Evolutionary conservation across 1,140 invertebrate genomes (phyloP).

Genomic region (Galleria mellonella): DNA sequence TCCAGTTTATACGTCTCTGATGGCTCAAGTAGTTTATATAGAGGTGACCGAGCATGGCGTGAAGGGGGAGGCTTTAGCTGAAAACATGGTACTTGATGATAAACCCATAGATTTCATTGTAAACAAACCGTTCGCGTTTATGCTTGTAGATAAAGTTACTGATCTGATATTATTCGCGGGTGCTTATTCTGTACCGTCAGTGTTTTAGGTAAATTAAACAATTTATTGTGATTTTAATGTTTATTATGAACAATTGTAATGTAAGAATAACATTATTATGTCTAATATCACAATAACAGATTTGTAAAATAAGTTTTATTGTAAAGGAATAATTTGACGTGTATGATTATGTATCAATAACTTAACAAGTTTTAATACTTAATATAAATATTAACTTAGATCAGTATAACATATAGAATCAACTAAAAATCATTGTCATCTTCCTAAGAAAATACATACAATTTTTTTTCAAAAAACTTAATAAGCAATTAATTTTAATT

Average conservation of each 20-base stretch:
- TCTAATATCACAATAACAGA: conserved; percentile 54
- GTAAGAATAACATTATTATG: conserved; percentile 26
- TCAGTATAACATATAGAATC: too few relatives aligned
- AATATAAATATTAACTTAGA: too few relatives aligned
- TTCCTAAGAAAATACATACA: too few relatives aligned
- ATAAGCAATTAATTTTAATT: too few relatives aligned
- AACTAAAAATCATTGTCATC: too few relatives aligned
- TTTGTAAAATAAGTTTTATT: conserved; percentile 12
- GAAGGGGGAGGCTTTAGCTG: conserved; percentile 68
- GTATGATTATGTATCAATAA: too few relatives aligned
- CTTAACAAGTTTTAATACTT: too few relatives aligned
- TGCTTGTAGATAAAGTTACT: conserved; percentile 66
- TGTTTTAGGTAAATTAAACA: conserved; percentile 4
- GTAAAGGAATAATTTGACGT: background rate
- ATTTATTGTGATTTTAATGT: background rate
- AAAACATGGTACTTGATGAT: conserved; percentile 36
- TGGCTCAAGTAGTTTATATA: conserved; percentile 80
- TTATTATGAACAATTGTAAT: conserved; percentile 7
- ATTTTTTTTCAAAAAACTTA: too few relatives aligned
- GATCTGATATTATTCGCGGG: conserved; percentile 69
- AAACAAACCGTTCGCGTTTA: conserved; percentile 67
- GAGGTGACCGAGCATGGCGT: conserved; percentile 84
- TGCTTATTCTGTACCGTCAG: conserved; percentile 35
- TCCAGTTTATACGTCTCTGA: conserved; percentile 67
- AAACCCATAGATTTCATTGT: conserved; percentile 42